Conservation (phyloP, 2,113 vertebrate genomes). For the Xenotilapia longispinis region DNA sequence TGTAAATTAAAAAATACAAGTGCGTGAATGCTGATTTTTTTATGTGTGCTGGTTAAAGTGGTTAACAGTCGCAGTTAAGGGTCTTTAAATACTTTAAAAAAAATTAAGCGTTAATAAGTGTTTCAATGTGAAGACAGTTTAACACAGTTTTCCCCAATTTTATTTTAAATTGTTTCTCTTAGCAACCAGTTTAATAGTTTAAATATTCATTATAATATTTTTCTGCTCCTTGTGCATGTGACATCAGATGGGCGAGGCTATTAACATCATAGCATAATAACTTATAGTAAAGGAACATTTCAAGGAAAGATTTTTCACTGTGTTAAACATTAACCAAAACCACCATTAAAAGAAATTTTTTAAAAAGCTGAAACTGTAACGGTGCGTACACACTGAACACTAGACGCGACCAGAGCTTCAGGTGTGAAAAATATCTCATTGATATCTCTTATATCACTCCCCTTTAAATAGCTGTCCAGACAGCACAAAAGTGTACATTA, state of each 20-base stretch:
- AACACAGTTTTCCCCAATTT: background rate
- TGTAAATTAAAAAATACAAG: background rate
- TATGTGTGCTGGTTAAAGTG: background rate
- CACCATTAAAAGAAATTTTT: background rate
- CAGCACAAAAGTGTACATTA: background rate
- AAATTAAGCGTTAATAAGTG: rapidly evolving
- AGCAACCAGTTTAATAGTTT: background rate
- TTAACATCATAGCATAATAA: background rate
- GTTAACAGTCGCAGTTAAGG: background rate
- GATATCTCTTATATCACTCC: background rate
- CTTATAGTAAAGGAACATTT: background rate
- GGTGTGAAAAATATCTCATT: background rate
- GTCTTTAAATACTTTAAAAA: background rate
- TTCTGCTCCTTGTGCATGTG: background rate
- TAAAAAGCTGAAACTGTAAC: rapidly evolving
- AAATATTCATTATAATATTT: background rate
- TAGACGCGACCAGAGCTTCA: rapidly evolving
- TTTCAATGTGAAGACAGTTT: background rate
- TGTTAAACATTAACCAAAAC: background rate
- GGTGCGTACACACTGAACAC: rapidly evolving
- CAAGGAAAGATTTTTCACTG: background rate
- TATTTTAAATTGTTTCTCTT: background rate
- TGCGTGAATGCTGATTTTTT: background rate
- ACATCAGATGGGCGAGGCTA: background rate
- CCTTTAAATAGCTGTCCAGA: background rate